These are phyloP conservation scores for Vimba vimba DNA, from an alignment of 2,113 vertebrate species.

Conservation along the genomic window DNA sequence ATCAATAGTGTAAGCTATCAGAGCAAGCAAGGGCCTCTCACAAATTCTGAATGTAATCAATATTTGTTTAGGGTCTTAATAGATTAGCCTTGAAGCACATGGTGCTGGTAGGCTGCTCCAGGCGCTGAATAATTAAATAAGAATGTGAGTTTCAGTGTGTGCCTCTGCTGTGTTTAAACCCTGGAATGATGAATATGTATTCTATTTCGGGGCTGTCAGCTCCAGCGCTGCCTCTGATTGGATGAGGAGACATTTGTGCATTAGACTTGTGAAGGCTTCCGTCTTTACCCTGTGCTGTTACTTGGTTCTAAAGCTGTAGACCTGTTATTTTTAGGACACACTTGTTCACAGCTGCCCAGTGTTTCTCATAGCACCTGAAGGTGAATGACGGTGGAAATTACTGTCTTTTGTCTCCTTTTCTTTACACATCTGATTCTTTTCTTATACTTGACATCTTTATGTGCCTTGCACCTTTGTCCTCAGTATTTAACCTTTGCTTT, in stretches of 20 bases:
- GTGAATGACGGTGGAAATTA: background rate
- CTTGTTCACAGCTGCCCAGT: background rate
- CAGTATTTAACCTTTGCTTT: background rate
- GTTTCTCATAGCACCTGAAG: background rate
- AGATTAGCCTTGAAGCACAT: constrained; percentile 26
- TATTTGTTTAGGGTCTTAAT: constrained; percentile 29
- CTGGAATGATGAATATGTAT: constrained; percentile 5
- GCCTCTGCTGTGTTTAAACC: constrained; percentile 12
- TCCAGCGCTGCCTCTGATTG: background rate
- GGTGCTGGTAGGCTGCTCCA: background rate
- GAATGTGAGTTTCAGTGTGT: background rate
- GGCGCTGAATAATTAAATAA: constrained; percentile 9
- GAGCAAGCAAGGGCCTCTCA: background rate
- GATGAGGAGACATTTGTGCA: background rate
- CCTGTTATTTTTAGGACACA: constrained; percentile 34
- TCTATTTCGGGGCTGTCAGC: constrained; percentile 9
- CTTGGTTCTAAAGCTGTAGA: constrained; percentile 6
- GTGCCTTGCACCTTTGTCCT: background rate
- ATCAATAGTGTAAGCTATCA: background rate
- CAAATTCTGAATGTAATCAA: constrained; percentile 14
- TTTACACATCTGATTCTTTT: background rate
- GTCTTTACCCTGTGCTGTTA: background rate
- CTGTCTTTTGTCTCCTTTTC: background rate
- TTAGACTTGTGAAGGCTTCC: constrained; percentile 13
- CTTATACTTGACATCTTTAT: background rate